Base-by-base conservation (phyloP, 35 echinoderm and acorn worm species). In the Heliocidaris erythrogramma region DNA sequence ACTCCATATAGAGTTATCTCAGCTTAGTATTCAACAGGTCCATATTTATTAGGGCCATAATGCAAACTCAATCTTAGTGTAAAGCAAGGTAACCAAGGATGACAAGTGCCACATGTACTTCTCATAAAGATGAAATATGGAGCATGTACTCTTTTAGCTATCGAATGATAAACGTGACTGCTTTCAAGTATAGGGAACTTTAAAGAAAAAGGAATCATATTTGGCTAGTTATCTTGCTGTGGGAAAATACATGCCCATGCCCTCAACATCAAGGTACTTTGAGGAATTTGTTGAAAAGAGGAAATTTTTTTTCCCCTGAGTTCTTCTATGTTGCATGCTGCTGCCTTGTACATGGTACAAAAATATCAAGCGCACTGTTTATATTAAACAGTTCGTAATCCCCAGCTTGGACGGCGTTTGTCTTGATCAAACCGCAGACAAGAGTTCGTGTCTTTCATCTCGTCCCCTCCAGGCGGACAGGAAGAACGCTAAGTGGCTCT, bases 401-500 rank as follows among this genome's bases (percentile, higher is more conserved):
- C 65, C 65, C 7, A 8, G 65, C 21, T 21, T 78, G 14, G 4
- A 0, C 18, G 4, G 27, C 10, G 52, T 52, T 78, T 78, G 65
- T 78, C 65, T 78, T 78, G 65, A 78, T 24, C 21, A 78, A 78
- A 78, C 65, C 65, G n/a, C 4, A 5, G 65, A 78, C 65, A 78
- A 78, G 65, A 8, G 65, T 78, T 78, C 17, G 65, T 78, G 65
- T 18, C 65, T 21, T 78, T 78, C 65, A 78, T 78, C 27, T n/a
- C 65, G n/a, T 27, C 65, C 65, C 65, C 65, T 78, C 65, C 21
- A 78, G 65, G 65, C 65, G 27, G 65, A n/a, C 65, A 78, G 65
- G 65, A 78, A 78, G 65, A 78, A 78, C 65, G 27, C 21, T 78
- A 78, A 78, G 65, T 78, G 65, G 65, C 65, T 78, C 65, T 78